Percentiles rank a stretch among this genome's conserved stretches.
Conservation (phyloP, 2,888 invertebrate genomes). For the Zelleria hepariella region DNA sequence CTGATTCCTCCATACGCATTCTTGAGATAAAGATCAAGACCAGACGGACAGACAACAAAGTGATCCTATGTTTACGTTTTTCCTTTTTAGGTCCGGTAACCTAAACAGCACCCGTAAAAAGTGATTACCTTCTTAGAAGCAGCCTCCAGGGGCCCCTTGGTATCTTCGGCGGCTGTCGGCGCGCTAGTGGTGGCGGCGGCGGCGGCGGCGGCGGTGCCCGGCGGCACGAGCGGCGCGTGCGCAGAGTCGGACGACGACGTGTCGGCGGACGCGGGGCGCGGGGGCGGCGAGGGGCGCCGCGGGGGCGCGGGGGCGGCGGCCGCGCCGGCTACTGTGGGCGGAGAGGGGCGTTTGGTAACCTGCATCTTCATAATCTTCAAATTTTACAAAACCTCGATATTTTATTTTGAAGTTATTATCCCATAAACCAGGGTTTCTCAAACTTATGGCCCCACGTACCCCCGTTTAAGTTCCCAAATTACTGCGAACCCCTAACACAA, state of each 20-base stretch:
- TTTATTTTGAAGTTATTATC: no score
- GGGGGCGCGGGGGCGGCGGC: conserved; percentile 23
- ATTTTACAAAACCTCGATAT: no score
- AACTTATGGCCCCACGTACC: no score
- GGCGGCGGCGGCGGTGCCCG: conserved; percentile 26
- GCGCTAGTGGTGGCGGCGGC: conserved; percentile 26
- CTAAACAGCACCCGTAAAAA: no score
- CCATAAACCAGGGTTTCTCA: no score
- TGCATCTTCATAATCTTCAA: not conserved
- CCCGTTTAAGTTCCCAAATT: no score
- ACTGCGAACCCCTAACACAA: no score
- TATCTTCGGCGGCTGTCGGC: not conserved
- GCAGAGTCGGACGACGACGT: conserved; percentile 69
- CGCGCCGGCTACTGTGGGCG: conserved; percentile 21
- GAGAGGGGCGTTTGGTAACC: conserved; percentile 1
- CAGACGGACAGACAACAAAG: no score
- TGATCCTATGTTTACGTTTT: no score
- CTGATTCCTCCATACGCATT: no score
- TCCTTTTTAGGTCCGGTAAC: no score
- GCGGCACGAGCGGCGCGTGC: conserved; percentile 50
- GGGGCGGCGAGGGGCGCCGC: conserved; percentile 52
- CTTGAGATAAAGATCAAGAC: no score
- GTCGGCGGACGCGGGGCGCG: conserved; percentile 66
- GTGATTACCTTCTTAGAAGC: not conserved
- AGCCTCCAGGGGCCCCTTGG: not conserved